Evolutionary conservation across 2,888 invertebrate species (phyloP).

Genomic region (Drosophila yooni): DNA sequence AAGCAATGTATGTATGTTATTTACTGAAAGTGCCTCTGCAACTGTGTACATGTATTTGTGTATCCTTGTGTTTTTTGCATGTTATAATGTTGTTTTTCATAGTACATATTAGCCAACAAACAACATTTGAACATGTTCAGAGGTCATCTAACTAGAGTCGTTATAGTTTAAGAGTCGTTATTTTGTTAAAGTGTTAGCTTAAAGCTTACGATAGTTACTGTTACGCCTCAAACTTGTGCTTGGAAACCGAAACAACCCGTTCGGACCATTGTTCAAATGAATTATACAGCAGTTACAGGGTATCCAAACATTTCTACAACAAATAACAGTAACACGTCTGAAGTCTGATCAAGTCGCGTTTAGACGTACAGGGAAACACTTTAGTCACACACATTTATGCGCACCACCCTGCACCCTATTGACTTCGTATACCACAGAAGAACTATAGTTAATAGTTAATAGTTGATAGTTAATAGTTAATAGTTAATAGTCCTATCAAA

Average conservation of each 20-base stretch:
- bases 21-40: constrained; percentile 61
- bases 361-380: constrained; percentile 24
- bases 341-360: constrained; percentile 41
- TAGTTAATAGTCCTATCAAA: neutral
- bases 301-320: constrained; percentile 38
- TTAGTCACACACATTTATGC: constrained; percentile 16
- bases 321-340: constrained; percentile 21
- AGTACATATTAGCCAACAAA: neutral
- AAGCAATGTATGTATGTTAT: constrained; percentile 30
- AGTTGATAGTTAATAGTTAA: too few species aligned
- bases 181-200: constrained; percentile 65
- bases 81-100: neutral
- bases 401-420: neutral
- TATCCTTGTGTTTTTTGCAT: neutral
- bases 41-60: constrained; percentile 3
- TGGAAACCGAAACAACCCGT: neutral
- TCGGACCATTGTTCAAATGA: constrained; percentile 6
- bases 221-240: constrained; percentile 34
- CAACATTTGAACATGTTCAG: neutral
- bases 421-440: constrained; percentile 20
- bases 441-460: neutral
- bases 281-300: constrained; percentile 45
- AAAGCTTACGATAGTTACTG: constrained; percentile 51
- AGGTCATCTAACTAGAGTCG: neutral
- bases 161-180: constrained; percentile 39